These are phyloP conservation scores for Zaprionus camerounensis DNA, from an alignment of 1,140 invertebrate species.

Conservation along the genomic window DNA sequence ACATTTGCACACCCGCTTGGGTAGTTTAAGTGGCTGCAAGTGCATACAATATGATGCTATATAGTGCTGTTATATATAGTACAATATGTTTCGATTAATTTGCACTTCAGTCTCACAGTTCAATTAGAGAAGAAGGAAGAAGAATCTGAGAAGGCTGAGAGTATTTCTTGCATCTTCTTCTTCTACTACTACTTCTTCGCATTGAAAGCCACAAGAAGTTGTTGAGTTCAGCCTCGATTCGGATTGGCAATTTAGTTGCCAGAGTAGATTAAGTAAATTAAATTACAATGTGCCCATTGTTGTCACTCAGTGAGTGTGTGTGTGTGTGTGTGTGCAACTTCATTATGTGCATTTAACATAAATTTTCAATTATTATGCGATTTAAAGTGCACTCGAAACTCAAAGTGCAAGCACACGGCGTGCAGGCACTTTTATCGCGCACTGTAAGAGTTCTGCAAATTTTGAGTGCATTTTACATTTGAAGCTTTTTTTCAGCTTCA, in stretches of 20 bases:
- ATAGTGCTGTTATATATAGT: slow-evolving; percentile 6
- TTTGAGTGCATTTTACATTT: slow-evolving; percentile 68
- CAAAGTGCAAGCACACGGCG: slow-evolving; percentile 2
- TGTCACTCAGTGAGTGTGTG: slow-evolving; percentile 27
- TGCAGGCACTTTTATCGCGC: slow-evolving; percentile 52
- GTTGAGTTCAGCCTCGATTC: slow-evolving; percentile 23
- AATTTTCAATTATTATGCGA: slow-evolving; percentile 81
- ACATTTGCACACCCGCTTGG: background rate
- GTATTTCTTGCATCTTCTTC: background rate
- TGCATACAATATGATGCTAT: slow-evolving; percentile 30
- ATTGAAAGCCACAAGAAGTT: slow-evolving; percentile 38
- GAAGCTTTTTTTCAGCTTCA: slow-evolving; percentile 21
- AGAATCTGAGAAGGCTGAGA: background rate
- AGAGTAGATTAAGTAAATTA: slow-evolving; percentile 72
- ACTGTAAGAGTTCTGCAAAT: slow-evolving; percentile 49
- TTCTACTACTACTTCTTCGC: slow-evolving; percentile 3
- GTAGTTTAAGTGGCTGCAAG: slow-evolving; percentile 32
- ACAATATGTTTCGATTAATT: slow-evolving; percentile 42
- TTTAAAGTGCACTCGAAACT: slow-evolving; percentile 65
- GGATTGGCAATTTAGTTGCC: slow-evolving; percentile 52
- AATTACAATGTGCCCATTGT: slow-evolving; percentile 78
- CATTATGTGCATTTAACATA: slow-evolving; percentile 79
- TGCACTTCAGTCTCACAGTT: slow-evolving; percentile 46
- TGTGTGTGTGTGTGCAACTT: slow-evolving; percentile 56
- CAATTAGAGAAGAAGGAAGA: slow-evolving; percentile 27